phyloP scores from a whole-genome alignment of 2,888 invertebrate species.

The Atrina japonica region DNA sequence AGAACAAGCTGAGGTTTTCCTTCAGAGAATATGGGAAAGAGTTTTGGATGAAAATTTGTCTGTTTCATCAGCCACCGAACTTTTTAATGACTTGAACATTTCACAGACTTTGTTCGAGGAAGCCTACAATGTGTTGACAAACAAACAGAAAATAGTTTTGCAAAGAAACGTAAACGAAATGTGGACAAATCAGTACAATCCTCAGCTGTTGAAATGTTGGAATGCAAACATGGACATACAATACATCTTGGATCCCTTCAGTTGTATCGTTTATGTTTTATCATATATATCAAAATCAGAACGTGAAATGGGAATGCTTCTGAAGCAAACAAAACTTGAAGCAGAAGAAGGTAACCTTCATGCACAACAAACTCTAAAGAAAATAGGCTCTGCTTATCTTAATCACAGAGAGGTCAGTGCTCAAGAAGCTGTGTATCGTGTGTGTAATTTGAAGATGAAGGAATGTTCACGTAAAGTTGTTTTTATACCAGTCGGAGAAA shows the following conservation, averaged over 20 bases:
- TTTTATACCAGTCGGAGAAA: slow-evolving; percentile 31
- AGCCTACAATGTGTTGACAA: not conserved
- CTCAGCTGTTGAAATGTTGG: not conserved
- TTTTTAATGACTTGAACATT: not conserved
- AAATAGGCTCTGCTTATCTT: slow-evolving; percentile 33
- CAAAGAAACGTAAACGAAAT: not conserved
- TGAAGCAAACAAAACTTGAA: slow-evolving; percentile 37
- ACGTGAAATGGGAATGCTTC: slow-evolving; percentile 34
- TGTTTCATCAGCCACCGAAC: not conserved
- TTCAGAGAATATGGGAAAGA: not conserved
- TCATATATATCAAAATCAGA: slow-evolving; percentile 14
- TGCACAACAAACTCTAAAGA: slow-evolving; percentile 33
- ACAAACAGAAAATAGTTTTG: not conserved
- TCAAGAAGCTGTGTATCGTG: not conserved
- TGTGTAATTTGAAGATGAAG: not conserved
- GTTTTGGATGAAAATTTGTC: not conserved
- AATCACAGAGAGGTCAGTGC: slow-evolving; percentile 35
- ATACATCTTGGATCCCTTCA: slow-evolving; percentile 6
- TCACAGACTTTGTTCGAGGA: not conserved
- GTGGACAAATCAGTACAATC: slow-evolving; percentile 3
- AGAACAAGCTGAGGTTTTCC: not conserved
- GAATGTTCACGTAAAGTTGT: too few relatives aligned
- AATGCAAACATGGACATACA: slow-evolving; percentile 18
- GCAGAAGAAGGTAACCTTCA: slow-evolving; percentile 30
- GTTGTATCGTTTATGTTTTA: slow-evolving; percentile 14